Conservation (phyloP, 2,888 invertebrate genomes). For the Phalera bucephala region DNA sequence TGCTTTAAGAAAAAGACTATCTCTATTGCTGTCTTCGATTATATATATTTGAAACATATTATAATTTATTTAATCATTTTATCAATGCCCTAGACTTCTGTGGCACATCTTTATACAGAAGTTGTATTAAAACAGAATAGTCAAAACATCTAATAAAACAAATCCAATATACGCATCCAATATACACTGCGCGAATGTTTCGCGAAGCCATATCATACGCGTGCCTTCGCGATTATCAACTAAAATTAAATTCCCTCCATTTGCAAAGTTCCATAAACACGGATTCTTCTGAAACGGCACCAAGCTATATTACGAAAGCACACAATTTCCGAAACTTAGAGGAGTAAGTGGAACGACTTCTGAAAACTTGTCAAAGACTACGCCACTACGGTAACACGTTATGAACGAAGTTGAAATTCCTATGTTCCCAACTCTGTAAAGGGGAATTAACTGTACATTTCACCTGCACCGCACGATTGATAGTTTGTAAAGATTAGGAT, state of each 20-base stretch:
- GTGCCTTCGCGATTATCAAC: conserved; percentile 22
- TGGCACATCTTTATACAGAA: too few relatives aligned
- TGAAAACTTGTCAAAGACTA: conserved; percentile 37
- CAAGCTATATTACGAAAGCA: conserved; percentile 14
- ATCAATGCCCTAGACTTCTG: too few relatives aligned
- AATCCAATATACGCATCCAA: too few relatives aligned
- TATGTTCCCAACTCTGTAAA: conserved; percentile 12
- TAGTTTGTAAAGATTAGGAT: conserved; percentile 10
- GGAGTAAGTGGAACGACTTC: conserved; percentile 25
- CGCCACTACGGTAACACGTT: conserved; percentile 14
- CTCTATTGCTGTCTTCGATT: too few relatives aligned
- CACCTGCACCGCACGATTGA: conserved; percentile 16
- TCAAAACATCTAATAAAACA: not conserved
- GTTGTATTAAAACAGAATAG: too few relatives aligned
- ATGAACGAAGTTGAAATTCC: conserved; percentile 19
- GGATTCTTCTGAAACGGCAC: conserved; percentile 36
- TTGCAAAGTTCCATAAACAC: conserved; percentile 30
- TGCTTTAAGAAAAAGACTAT: too few relatives aligned
- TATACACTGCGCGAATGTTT: conserved; percentile 11
- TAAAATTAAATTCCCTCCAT: conserved; percentile 44
- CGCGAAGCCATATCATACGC: conserved; percentile 16
- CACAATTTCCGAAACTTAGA: conserved; percentile 26
- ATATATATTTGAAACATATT: too few relatives aligned
- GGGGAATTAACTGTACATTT: conserved; percentile 15
- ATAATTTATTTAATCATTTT: too few relatives aligned